Evolutionary conservation across 2,888 invertebrate genomes (phyloP).

Genomic region (Cantharis rufa): DNA sequence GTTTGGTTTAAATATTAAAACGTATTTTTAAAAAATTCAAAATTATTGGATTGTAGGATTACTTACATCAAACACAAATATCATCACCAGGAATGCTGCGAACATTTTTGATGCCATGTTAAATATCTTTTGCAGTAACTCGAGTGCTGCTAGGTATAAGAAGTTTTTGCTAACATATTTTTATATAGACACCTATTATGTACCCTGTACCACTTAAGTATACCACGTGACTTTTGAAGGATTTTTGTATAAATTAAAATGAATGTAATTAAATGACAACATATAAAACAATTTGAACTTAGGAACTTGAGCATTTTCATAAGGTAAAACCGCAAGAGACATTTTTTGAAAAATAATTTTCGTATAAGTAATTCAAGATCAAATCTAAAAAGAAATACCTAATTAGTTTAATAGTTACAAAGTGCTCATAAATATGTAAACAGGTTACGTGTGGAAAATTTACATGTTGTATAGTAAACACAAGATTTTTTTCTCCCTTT

Average conservation of each 20-base stretch:
- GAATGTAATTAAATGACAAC: background rate
- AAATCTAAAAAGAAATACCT: no score
- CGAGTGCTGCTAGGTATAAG: background rate
- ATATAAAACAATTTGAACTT: slow-evolving; percentile 75
- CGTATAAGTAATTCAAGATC: no score
- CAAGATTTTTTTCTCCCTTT: no score
- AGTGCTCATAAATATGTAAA: background rate
- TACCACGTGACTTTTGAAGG: background rate
- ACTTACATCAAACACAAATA: background rate
- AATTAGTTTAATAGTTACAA: background rate
- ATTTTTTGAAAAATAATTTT: no score
- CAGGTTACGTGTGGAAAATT: background rate
- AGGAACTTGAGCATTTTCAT: slow-evolving; percentile 80
- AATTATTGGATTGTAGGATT: background rate
- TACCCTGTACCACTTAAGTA: background rate
- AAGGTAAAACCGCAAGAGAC: background rate
- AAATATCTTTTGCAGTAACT: background rate
- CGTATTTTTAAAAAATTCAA: background rate
- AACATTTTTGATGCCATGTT: background rate
- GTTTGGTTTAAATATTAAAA: background rate
- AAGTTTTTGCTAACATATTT: background rate
- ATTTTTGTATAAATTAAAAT: background rate
- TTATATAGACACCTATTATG: background rate
- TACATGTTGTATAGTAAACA: background rate
- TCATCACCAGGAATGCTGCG: background rate